A percentile compares a stretch with the other conserved stretches of the same genome.
These are phyloP conservation scores for Herminia tarsipennalis DNA, from an alignment of 2,888 invertebrate genomes.

Conservation along the genomic window DNA sequence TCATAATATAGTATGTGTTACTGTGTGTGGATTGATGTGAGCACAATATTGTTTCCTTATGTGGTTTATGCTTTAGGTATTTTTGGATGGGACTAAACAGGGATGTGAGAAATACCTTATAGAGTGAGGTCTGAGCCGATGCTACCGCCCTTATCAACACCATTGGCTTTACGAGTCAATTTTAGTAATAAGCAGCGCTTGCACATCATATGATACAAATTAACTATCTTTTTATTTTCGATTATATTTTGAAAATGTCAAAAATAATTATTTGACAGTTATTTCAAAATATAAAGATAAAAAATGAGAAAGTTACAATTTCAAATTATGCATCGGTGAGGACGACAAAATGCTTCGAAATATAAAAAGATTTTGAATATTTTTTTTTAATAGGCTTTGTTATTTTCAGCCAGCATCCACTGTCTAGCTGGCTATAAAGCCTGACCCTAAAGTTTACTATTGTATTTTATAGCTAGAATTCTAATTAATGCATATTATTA, in stretches of 20 bases:
- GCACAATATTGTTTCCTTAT: conserved; percentile 74
- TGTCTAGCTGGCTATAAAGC: conserved; percentile 61
- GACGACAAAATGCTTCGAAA: conserved; percentile 43
- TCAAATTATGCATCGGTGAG: conserved; percentile 41
- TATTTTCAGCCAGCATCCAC: conserved; percentile 55
- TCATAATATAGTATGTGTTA: conserved; percentile 67
- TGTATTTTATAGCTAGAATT: conserved; percentile 85
- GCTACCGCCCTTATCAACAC: conserved; percentile 23
- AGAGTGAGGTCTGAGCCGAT: conserved; percentile 54
- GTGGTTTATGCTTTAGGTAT: conserved; percentile 70
- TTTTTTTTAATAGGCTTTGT: conserved; percentile 51
- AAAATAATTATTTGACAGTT: too few species aligned
- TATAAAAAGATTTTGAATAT: conserved; percentile 33
- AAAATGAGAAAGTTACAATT: conserved; percentile 11
- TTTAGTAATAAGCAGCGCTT: conserved; percentile 23
- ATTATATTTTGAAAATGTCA: conserved; percentile 5
- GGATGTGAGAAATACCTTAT: conserved; percentile 62
- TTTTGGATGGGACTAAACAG: conserved; percentile 75
- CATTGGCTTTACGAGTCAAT: conserved; percentile 27
- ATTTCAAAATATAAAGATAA: too few species aligned
- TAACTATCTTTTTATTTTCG: conserved; percentile 2
- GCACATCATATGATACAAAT: conserved; percentile 10
- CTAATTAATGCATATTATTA: conserved; percentile 85
- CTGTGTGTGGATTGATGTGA: conserved; percentile 75
- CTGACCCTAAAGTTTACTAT: conserved; percentile 75